Percentiles rank a stretch among this genome's conserved stretches.
These are phyloP conservation scores for Spongilla lacustris DNA, from an alignment of 37 sponge, comb jelly and placozoan species.

Conservation along the genomic window DNA sequence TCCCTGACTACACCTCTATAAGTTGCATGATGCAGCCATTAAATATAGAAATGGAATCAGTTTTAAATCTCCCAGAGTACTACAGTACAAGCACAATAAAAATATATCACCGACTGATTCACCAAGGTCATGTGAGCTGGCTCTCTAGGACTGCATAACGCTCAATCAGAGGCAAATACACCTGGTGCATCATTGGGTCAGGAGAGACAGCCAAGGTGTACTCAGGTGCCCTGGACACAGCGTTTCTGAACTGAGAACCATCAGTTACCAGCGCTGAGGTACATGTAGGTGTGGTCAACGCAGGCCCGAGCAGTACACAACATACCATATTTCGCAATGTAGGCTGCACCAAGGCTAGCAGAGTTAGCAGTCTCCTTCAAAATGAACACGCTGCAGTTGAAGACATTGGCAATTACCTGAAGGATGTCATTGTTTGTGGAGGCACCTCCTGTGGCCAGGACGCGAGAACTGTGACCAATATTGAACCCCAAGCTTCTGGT, in stretches of 20 bases:
- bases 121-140: neutral
- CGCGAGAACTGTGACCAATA: constrained; percentile 55
- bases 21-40: no score
- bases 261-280: constrained; percentile 22
- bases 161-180: neutral
- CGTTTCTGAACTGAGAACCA: constrained; percentile 15
- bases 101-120: neutral
- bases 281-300: neutral
- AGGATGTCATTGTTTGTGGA: constrained; percentile 52
- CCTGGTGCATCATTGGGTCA: constrained; percentile 7
- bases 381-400: constrained; percentile 82
- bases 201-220: constrained; percentile 32
- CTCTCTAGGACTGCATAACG: constrained; percentile 9
- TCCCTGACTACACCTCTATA: no score
- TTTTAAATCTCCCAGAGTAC: no score
- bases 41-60: no score
- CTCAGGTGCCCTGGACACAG: constrained; percentile 26
- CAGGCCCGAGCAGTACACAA: neutral
- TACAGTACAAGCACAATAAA: no score
- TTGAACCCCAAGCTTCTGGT: constrained; percentile 81
- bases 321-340: constrained; percentile 74
- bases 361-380: constrained; percentile 78
- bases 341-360: constrained; percentile 92
- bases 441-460: constrained; percentile 95
- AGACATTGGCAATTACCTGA: constrained; percentile 88